Conservation (phyloP, 2,888 invertebrate species). For the Microplitis manilae region DNA sequence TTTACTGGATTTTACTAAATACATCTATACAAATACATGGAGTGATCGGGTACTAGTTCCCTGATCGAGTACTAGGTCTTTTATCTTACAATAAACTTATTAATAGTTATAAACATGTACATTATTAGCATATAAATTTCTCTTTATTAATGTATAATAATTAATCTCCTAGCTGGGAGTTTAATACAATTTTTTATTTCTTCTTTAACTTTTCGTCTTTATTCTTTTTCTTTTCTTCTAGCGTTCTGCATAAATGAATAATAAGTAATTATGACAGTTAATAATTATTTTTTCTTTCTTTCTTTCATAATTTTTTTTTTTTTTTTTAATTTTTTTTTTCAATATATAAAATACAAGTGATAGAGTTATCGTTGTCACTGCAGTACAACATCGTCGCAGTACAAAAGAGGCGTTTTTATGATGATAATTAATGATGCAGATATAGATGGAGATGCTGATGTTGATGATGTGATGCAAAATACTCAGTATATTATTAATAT, state of each 20-base stretch:
- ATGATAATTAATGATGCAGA: constrained; percentile 8
- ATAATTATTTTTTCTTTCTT: background rate
- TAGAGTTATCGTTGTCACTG: constrained; percentile 47
- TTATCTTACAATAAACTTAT: background rate
- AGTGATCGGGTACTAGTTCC: no score
- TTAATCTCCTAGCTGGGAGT: constrained; percentile 44
- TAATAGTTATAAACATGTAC: background rate
- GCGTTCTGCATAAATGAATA: constrained; percentile 20
- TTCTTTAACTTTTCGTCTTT: background rate
- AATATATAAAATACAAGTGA: constrained; percentile 68
- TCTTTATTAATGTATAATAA: constrained; percentile 49
- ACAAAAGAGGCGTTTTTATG: constrained; percentile 22
- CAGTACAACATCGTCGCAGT: constrained; percentile 31
- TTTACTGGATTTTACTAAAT: no score
- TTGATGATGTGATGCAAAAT: background rate
- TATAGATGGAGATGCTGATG: background rate
- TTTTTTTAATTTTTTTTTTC: constrained; percentile 60
- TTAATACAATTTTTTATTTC: constrained; percentile 39
- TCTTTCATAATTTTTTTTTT: constrained; percentile 23
- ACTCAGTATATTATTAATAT: constrained; percentile 4
- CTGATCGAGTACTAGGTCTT: no score
- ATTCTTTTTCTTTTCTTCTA: constrained; percentile 23
- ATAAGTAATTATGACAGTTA: constrained; percentile 1
- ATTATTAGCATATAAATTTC: constrained; percentile 51
- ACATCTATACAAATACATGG: no score